A percentile compares a stretch with the other conserved stretches of the same genome.
phyloP scores from a whole-genome alignment of 2,797 vertebrate species.

The Falco naumanni region DNA sequence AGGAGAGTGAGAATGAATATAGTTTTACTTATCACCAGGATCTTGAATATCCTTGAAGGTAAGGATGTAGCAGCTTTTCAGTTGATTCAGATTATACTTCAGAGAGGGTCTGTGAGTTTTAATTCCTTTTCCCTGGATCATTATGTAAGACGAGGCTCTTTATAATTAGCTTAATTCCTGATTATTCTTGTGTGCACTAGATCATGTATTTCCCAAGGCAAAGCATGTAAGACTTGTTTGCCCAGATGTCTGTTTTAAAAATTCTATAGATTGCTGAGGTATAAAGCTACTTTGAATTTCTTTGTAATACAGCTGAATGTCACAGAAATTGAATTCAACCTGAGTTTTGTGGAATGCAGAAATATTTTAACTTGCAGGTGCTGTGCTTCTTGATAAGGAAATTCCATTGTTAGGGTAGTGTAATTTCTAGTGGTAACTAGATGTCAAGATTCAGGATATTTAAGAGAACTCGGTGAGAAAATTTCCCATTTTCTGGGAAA shows the following conservation, averaged over 20 bases:
- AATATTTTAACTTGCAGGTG: not conserved
- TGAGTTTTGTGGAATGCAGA: not conserved
- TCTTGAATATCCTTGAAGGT: slow-evolving; percentile 26
- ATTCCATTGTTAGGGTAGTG: not conserved
- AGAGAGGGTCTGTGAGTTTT: slow-evolving; percentile 5
- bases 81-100: slow-evolving; percentile 34
- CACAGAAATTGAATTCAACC: not conserved
- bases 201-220: slow-evolving; percentile 26
- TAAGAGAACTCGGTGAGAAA: not conserved
- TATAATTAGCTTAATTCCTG: slow-evolving; percentile 41
- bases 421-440: not conserved
- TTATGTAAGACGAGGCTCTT: slow-evolving; percentile 18
- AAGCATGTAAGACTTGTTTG: not conserved
- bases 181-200: slow-evolving; percentile 16
- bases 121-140: slow-evolving; percentile 37
- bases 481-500: not conserved
- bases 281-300: not conserved
- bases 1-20: not conserved
- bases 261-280: not conserved
- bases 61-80: slow-evolving; percentile 9
- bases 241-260: not conserved
- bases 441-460: not conserved
- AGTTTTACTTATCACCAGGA: not conserved
- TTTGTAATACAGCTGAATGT: not conserved
- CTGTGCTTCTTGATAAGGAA: not conserved